Evolutionary conservation across 1,140 invertebrate genomes (phyloP).

Genomic region (Arctopsyche grandis): DNA sequence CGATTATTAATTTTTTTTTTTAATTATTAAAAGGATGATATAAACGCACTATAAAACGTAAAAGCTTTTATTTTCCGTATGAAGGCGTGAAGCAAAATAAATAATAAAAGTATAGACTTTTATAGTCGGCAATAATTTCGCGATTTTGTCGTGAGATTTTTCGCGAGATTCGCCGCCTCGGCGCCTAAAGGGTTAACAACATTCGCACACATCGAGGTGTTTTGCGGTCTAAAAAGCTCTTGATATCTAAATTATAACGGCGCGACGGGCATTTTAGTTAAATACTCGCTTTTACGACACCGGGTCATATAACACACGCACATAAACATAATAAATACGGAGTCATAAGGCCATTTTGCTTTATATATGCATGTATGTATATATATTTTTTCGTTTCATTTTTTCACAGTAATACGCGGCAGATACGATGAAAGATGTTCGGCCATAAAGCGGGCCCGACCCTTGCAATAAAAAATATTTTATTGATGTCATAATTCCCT

Average conservation of each 20-base stretch:
- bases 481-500: slow-evolving; percentile 44
- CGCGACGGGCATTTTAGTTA: slow-evolving; percentile 33
- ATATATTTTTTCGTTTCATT: not conserved
- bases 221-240: slow-evolving; percentile 11
- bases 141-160: too few relatives aligned
- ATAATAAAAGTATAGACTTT: too few relatives aligned
- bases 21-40: too few relatives aligned
- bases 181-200: not conserved
- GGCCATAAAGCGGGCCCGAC: slow-evolving; percentile 33
- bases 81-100: too few relatives aligned
- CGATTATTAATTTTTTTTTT: too few relatives aligned
- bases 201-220: not conserved
- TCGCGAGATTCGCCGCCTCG: too few relatives aligned
- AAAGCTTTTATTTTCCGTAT: too few relatives aligned
- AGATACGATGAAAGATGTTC: slow-evolving; percentile 32
- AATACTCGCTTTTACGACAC: slow-evolving; percentile 25
- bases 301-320: slow-evolving; percentile 18
- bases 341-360: slow-evolving; percentile 32
- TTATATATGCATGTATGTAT: not conserved
- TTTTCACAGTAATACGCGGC: not conserved
- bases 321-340: slow-evolving; percentile 22
- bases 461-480: slow-evolving; percentile 43
- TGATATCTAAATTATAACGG: slow-evolving; percentile 40
- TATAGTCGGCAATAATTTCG: too few relatives aligned
- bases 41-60: too few relatives aligned